Conservation (phyloP, 2,113 vertebrate genomes). For the Marmota monax region DNA sequence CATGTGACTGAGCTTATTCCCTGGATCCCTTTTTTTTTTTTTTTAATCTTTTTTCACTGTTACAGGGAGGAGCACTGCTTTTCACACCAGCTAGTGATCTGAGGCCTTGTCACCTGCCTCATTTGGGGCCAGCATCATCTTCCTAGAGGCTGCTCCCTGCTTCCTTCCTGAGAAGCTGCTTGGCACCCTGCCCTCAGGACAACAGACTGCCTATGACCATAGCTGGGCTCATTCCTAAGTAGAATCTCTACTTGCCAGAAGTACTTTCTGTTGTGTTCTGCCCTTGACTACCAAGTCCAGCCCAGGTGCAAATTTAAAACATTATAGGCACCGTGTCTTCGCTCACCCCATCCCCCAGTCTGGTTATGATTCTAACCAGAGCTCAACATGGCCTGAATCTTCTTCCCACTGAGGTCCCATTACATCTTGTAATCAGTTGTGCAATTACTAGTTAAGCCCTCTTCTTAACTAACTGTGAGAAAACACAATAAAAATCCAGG, state of each 20-base stretch:
- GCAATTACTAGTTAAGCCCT: constrained; percentile 63
- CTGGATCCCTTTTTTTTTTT: neutral
- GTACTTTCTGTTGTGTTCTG: neutral
- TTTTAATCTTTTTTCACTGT: neutral
- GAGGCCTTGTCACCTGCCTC: neutral
- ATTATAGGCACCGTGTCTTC: constrained; percentile 37
- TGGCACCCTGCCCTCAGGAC: neutral
- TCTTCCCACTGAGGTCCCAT: constrained; percentile 56
- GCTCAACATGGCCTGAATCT: constrained; percentile 3
- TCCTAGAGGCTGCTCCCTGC: neutral
- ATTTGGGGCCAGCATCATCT: neutral
- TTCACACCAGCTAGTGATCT: neutral
- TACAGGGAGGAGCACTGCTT: neutral
- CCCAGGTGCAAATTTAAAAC: neutral
- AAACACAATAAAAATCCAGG: constrained; percentile 74
- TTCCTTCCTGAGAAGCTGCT: neutral
- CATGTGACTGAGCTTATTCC: neutral
- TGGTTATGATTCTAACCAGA: constrained; percentile 31
- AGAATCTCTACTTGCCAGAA: neutral
- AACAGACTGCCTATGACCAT: neutral
- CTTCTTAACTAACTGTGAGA: constrained; percentile 68
- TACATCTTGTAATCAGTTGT: constrained; percentile 14
- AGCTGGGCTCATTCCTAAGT: neutral
- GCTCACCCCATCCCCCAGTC: neutral
- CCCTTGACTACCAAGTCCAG: neutral